phyloP scores from a whole-genome alignment of 2,888 invertebrate genomes.

The Nymphalis polychloros region DNA sequence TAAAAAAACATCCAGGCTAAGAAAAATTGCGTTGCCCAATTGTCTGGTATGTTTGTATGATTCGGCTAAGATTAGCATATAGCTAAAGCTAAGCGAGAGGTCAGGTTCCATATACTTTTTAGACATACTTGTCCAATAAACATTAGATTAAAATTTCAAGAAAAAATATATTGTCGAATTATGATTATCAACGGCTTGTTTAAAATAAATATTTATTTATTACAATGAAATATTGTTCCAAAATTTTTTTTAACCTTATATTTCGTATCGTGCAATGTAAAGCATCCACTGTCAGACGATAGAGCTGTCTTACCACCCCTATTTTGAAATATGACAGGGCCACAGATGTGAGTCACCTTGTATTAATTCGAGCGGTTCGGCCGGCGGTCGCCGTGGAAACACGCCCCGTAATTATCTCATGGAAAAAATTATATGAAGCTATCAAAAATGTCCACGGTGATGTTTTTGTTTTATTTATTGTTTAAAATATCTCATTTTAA shows the following conservation, averaged over 20 bases:
- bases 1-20: too few species aligned
- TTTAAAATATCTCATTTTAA: too few species aligned
- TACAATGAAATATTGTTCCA: background rate
- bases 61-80: too few species aligned
- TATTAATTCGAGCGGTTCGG: constrained; percentile 61
- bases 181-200: too few species aligned
- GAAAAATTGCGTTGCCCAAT: too few species aligned
- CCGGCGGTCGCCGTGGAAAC: constrained; percentile 46
- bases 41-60: too few species aligned
- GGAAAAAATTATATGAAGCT: constrained; percentile 24
- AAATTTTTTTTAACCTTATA: background rate
- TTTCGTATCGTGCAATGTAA: constrained; percentile 28
- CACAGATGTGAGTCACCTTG: constrained; percentile 59
- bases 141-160: too few species aligned
- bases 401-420: constrained; percentile 26
- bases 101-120: too few species aligned
- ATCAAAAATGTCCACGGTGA: background rate
- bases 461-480: too few species aligned
- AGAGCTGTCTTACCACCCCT: constrained; percentile 32
- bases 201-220: background rate
- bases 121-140: too few species aligned
- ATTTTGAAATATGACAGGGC: constrained; percentile 66
- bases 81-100: too few species aligned
- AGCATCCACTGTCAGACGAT: constrained; percentile 16
- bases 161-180: too few species aligned